Conservation (phyloP, 2,888 invertebrate genomes). For the Andrena bucephala region DNA sequence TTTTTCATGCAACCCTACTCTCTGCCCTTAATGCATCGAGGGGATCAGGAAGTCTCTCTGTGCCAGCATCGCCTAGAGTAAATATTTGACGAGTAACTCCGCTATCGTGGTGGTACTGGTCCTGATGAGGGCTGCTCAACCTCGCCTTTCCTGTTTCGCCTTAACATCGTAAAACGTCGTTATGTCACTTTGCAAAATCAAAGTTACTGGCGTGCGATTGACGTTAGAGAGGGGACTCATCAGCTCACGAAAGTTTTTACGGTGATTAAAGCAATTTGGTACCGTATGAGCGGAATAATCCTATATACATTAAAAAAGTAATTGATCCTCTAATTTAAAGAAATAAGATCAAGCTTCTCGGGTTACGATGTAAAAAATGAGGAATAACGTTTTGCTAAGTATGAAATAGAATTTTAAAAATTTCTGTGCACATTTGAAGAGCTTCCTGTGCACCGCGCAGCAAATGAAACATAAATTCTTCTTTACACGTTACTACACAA, state of each 20-base stretch:
- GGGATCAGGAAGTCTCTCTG: conserved; percentile 55
- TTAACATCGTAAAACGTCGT: conserved; percentile 47
- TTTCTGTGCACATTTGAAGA: no score
- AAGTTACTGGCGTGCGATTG: conserved; percentile 38
- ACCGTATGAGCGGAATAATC: not conserved
- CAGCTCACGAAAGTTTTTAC: not conserved
- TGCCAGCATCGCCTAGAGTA: conserved; percentile 73
- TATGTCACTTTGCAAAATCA: conserved; percentile 71
- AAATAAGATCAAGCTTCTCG: not conserved
- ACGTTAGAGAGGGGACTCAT: not conserved
- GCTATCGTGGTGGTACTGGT: conserved; percentile 69
- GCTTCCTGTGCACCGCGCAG: no score
- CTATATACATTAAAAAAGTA: not conserved
- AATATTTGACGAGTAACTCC: conserved; percentile 78
- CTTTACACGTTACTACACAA: no score
- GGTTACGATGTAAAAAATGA: no score
- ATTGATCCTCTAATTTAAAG: not conserved
- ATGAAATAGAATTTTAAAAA: no score
- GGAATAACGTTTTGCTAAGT: no score
- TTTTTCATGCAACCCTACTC: conserved; percentile 60
- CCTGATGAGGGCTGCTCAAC: conserved; percentile 74
- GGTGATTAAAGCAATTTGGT: not conserved
- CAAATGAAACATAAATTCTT: no score
- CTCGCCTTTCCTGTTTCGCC: conserved; percentile 49
- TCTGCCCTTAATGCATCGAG: conserved; percentile 30